Percentiles rank a stretch among this genome's conserved stretches.
phyloP scores from a whole-genome alignment of 2,888 invertebrate species.

The Resseliella maxima region DNA sequence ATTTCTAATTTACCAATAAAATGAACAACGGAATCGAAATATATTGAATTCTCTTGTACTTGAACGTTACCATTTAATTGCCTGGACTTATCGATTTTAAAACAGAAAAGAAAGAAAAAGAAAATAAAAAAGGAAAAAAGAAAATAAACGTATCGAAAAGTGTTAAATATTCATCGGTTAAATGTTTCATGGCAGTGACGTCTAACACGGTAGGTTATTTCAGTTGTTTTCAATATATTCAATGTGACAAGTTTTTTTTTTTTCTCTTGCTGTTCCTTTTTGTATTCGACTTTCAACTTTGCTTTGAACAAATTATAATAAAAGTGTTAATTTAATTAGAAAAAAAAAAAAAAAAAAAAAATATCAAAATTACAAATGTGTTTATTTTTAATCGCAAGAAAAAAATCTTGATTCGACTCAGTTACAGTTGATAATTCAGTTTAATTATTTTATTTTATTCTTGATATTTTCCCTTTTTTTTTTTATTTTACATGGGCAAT shows the following conservation, averaged over 20 bases:
- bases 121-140: no score
- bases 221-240: background rate
- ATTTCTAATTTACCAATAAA: background rate
- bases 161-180: constrained; percentile 34
- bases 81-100: background rate
- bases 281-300: background rate
- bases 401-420: no score
- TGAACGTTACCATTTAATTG: background rate
- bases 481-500: background rate
- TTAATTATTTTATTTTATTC: no score
- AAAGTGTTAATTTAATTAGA: constrained; percentile 25
- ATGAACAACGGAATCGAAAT: background rate
- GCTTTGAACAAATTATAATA: background rate
- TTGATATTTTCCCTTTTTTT: no score
- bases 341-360: no score
- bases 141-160: no score
- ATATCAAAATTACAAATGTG: no score
- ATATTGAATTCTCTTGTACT: background rate
- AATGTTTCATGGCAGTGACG: background rate
- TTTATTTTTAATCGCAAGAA: no score
- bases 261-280: background rate
- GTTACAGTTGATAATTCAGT: no score
- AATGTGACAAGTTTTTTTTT: background rate
- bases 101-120: background rate
- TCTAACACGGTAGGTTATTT: constrained; percentile 12